Base-by-base conservation (phyloP, 2,888 invertebrate genomes). In the Gasteruption jaculator region DNA sequence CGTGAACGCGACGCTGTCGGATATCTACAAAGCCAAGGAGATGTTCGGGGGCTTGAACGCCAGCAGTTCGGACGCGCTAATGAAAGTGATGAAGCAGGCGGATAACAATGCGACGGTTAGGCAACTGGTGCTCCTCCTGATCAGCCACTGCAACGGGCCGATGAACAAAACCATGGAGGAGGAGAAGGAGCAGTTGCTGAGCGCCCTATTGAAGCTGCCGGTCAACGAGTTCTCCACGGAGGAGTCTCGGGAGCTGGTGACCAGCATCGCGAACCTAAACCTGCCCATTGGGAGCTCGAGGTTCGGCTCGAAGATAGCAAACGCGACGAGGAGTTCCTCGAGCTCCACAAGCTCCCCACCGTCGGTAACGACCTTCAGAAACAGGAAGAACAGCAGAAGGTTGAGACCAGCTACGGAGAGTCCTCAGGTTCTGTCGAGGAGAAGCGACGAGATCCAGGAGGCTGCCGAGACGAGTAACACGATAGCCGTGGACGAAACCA, bases 61-160 rank as follows among this genome's bases (percentile, higher is more conserved):
- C 7, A 82, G 85, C 0, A 85, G 86, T 46, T 79, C 83, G 0
- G 76, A 81, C 45, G 85, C 85, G 52, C 73, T 90, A 39, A 80
- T 87, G 76, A 79, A 81, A 46, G 85, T 87, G 25, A 89, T 90
- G 88, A 83, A 85, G 59, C 85, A 86, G 62, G 88, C 88, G 0
- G 83, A 83, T 53, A 81, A 79, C 52, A 86, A 88, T 52, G 84
- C 84, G 41, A 81, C 85, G 1, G 86, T 87, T 0, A 76, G 83
- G 35, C 76, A 86, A 49, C 72, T 90, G 20, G 82, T 90, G 42
- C 71, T 90, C 20, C 68, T 90, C 18, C 71, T 90, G 44, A 86
- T 90, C 14, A 87, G 85, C 57, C 86, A 86, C 42, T 88, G 87
- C 60, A 84, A 82, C 54, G 76, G 75, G 21, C 81, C 82, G 36